phyloP scores from a whole-genome alignment of 1,140 invertebrate species.

The Dufourea novaeangliae region DNA sequence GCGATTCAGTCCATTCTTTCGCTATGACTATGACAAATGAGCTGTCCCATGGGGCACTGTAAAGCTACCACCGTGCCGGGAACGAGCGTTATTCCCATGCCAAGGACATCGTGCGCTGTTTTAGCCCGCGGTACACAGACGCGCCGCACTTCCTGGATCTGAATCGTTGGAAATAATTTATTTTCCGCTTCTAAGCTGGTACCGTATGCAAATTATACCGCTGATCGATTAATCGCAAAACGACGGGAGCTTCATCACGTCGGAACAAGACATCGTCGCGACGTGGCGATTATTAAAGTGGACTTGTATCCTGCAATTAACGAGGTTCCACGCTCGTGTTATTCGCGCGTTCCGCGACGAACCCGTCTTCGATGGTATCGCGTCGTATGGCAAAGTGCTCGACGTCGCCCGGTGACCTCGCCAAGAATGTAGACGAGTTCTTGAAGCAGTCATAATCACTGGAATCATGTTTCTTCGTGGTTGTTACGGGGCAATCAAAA shows the following conservation, averaged over 20 bases:
- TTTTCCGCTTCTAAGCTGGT: not conserved
- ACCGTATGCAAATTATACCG: slow-evolving; percentile 20
- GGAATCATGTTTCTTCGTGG: slow-evolving; percentile 25
- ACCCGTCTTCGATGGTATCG: slow-evolving; percentile 27
- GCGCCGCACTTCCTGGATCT: slow-evolving; percentile 44
- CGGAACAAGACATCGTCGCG: slow-evolving; percentile 2
- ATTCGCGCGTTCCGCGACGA: not conserved
- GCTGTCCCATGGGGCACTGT: slow-evolving; percentile 34
- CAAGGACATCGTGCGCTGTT: slow-evolving; percentile 52
- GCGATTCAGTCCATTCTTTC: slow-evolving; percentile 48
- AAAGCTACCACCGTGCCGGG: slow-evolving; percentile 24
- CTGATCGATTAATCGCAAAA: slow-evolving; percentile 29
- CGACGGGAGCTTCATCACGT: not conserved
- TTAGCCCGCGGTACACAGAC: not conserved
- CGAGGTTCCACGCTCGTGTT: slow-evolving; percentile 15
- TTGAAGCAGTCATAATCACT: slow-evolving; percentile 21
- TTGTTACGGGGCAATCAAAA: not conserved
- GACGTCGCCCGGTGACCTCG: slow-evolving; percentile 27
- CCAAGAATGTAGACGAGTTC: slow-evolving; percentile 30
- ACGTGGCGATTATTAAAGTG: not conserved
- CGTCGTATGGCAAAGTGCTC: not conserved
- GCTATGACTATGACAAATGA: slow-evolving; percentile 59
- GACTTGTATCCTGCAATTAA: slow-evolving; percentile 23
- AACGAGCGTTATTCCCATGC: slow-evolving; percentile 51
- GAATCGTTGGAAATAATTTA: slow-evolving; percentile 34